Conservation (phyloP, 2,888 invertebrate species). For the Acanthosepion pharaonis region DNA sequence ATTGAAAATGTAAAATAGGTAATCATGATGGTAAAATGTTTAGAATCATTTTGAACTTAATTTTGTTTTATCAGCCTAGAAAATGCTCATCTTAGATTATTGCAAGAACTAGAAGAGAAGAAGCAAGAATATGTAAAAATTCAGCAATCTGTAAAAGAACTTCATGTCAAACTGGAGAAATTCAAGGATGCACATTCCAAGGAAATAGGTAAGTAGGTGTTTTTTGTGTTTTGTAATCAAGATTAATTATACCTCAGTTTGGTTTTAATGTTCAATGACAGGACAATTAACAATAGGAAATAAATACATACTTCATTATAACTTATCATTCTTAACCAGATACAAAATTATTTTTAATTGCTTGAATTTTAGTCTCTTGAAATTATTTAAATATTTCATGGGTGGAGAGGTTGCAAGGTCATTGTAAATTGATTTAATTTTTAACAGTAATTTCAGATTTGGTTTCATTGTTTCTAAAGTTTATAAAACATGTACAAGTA, state of each 20-base stretch:
- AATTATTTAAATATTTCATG: too few species aligned
- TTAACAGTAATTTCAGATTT: too few species aligned
- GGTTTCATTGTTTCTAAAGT: neutral
- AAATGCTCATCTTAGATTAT: constrained; percentile 63
- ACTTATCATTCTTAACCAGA: too few species aligned
- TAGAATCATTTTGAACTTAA: neutral
- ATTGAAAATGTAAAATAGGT: neutral
- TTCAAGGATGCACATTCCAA: constrained; percentile 67
- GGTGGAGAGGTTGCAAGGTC: neutral
- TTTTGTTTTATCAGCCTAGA: constrained; percentile 59
- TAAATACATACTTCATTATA: too few species aligned
- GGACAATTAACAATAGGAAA: neutral
- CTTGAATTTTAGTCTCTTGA: too few species aligned
- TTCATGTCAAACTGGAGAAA: constrained; percentile 66
- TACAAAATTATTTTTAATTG: too few species aligned
- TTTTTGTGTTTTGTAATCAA: neutral
- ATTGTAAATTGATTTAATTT: neutral
- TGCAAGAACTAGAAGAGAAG: constrained; percentile 65
- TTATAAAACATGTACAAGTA: neutral
- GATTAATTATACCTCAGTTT: neutral
- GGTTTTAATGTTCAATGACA: neutral
- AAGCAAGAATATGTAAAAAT: constrained; percentile 66
- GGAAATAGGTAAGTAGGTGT: constrained; percentile 63
- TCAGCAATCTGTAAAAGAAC: constrained; percentile 67
- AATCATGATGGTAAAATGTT: neutral